Conservation (phyloP, 2,888 invertebrate genomes). For the Drosophila stalkeri region DNA sequence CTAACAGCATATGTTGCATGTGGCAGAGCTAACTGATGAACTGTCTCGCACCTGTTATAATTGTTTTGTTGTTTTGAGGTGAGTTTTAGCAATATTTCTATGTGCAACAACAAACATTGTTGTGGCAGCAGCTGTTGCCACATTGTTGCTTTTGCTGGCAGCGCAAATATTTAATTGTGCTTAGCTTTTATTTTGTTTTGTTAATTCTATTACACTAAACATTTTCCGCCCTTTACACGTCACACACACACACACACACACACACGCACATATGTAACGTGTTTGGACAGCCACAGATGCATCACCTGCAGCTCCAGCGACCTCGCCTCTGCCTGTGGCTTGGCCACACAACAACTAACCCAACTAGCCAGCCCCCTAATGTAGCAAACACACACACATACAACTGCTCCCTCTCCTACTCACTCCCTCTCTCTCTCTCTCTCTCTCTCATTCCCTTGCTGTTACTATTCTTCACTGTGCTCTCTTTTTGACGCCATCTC, state of each 20-base stretch:
- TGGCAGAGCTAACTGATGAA: slow-evolving; percentile 4
- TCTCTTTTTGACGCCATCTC: slow-evolving; percentile 30
- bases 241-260: slow-evolving; percentile 21
- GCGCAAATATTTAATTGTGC: slow-evolving; percentile 67
- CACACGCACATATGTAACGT: slow-evolving; percentile 6
- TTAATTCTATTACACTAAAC: slow-evolving; percentile 69
- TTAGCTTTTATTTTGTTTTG: slow-evolving; percentile 56
- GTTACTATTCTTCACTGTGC: slow-evolving; percentile 5
- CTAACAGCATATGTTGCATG: slow-evolving; percentile 12
- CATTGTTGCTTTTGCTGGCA: slow-evolving; percentile 41
- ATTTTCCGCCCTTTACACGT: slow-evolving; percentile 49
- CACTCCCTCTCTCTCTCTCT: background rate
- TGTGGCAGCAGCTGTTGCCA: slow-evolving; percentile 19
- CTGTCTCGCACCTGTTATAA: slow-evolving; percentile 14
- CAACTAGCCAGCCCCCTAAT: slow-evolving; percentile 36
- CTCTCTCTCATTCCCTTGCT: background rate
- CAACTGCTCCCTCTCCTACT: background rate
- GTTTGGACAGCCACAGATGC: slow-evolving; percentile 42
- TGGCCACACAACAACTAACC: slow-evolving; percentile 34
- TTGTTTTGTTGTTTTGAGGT: slow-evolving; percentile 13
- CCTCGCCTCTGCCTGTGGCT: slow-evolving; percentile 33
- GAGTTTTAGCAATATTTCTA: slow-evolving; percentile 31
- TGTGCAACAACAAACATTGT: slow-evolving; percentile 2
- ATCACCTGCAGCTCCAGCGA: slow-evolving; percentile 52
- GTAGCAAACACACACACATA: background rate